These are phyloP conservation scores for Sterrhoptilus dennistouni DNA, from an alignment of 2,113 vertebrate species.

Conservation along the genomic window DNA sequence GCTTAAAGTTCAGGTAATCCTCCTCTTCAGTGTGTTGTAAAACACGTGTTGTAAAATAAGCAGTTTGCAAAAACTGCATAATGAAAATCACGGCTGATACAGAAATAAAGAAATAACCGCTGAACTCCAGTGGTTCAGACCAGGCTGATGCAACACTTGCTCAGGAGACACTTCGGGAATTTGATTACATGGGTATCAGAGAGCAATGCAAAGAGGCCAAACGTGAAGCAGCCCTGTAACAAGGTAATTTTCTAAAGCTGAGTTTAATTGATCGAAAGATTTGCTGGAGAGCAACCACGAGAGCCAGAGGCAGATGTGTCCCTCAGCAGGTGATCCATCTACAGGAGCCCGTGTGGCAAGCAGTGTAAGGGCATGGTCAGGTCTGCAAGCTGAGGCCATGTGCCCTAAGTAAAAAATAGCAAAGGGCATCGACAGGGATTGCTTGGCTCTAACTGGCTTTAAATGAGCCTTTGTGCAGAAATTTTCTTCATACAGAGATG, in stretches of 20 bases:
- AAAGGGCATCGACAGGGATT: neutral
- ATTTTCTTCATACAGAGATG: neutral
- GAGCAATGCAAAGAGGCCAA: neutral
- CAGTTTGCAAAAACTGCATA: neutral
- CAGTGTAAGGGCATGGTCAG: accelerated
- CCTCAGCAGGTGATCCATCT: neutral
- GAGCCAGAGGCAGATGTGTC: neutral
- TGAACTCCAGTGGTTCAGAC: neutral
- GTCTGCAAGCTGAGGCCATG: neutral
- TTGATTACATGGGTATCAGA: neutral
- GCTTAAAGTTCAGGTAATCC: neutral
- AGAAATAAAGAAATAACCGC: neutral
- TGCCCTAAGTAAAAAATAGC: neutral
- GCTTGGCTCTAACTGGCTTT: neutral
- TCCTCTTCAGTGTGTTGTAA: neutral
- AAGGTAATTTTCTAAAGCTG: neutral
- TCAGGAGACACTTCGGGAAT: neutral
- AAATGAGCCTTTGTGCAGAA: neutral
- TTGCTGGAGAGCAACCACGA: neutral
- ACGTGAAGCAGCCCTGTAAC: neutral
- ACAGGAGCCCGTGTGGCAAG: neutral
- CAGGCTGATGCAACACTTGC: neutral
- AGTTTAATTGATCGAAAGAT: neutral
- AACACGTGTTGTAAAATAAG: neutral
- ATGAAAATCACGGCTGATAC: neutral